Conservation (phyloP, 2,797 vertebrate genomes). For the Coracias cyanogaster region DNA sequence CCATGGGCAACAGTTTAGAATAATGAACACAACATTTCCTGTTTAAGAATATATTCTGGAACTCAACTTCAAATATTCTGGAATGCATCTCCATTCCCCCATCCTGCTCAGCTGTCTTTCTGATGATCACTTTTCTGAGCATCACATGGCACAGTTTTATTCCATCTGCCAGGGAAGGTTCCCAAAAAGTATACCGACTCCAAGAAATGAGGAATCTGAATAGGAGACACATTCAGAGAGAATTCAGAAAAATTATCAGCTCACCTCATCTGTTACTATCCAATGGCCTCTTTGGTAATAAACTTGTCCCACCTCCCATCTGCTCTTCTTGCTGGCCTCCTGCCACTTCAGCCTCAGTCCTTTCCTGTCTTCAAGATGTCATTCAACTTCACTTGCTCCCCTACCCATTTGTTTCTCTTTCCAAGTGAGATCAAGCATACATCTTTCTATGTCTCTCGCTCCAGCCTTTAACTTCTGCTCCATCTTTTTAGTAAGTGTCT, state of each 20-base stretch:
- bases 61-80: neutral
- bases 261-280: conserved; percentile 59
- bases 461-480: conserved; percentile 62
- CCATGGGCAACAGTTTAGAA: neutral
- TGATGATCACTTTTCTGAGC: neutral
- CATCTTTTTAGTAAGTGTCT: conserved; percentile 67
- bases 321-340: conserved; percentile 74
- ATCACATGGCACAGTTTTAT: conserved; percentile 31
- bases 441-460: conserved; percentile 51
- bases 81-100: neutral
- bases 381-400: conserved; percentile 60
- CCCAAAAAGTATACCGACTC: neutral
- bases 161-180: conserved; percentile 55
- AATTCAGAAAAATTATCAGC: conserved; percentile 48
- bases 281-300: conserved; percentile 69
- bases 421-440: conserved; percentile 67
- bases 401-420: conserved; percentile 61
- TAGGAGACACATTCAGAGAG: neutral
- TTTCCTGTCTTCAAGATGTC: conserved; percentile 73
- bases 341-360: conserved; percentile 66
- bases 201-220: conserved; percentile 34
- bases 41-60: conserved; percentile 18
- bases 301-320: conserved; percentile 75
- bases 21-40: neutral
- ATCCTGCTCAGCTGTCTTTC: neutral